Evolutionary conservation across 2,888 invertebrate species (phyloP).

Genomic region (Peribatodes rhomboidaria): DNA sequence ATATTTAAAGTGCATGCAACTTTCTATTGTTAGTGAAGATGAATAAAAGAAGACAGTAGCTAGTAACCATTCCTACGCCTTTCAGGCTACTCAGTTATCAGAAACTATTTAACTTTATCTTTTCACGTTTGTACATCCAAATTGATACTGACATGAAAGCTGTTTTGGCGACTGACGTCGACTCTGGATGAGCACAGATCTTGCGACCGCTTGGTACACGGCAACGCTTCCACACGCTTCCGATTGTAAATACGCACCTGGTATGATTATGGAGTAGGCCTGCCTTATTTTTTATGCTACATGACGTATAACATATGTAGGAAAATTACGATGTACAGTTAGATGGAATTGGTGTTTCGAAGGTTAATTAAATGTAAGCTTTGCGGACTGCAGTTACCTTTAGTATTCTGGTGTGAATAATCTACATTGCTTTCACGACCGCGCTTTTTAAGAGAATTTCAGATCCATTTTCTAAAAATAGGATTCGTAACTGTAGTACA

Average conservation of each 20-base stretch:
- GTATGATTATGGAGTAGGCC: conserved; percentile 4
- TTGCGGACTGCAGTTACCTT: not conserved
- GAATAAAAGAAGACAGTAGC: not conserved
- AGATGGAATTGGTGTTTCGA: not conserved
- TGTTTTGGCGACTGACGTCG: conserved; percentile 11
- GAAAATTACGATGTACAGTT: not conserved
- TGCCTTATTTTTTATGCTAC: conserved; percentile 1
- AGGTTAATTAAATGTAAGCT: not conserved
- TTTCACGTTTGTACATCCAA: not conserved
- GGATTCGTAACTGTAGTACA: not conserved
- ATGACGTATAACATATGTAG: not conserved
- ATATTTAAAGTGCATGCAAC: not conserved
- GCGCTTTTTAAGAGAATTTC: not conserved
- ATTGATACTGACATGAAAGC: not conserved
- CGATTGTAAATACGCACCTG: conserved; percentile 25
- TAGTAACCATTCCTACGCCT: not conserved
- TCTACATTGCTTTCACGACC: not conserved
- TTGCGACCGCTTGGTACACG: conserved; percentile 45
- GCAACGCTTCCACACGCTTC: conserved; percentile 45
- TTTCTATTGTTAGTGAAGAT: not conserved
- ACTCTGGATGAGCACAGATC: conserved; percentile 20
- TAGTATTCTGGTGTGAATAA: not conserved
- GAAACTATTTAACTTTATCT: not conserved
- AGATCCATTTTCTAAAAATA: not conserved
- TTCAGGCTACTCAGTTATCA: not conserved